Percentiles rank a stretch among this genome's conserved stretches.
phyloP scores from a whole-genome alignment of 2,888 invertebrate species.

The Busseola fusca region DNA sequence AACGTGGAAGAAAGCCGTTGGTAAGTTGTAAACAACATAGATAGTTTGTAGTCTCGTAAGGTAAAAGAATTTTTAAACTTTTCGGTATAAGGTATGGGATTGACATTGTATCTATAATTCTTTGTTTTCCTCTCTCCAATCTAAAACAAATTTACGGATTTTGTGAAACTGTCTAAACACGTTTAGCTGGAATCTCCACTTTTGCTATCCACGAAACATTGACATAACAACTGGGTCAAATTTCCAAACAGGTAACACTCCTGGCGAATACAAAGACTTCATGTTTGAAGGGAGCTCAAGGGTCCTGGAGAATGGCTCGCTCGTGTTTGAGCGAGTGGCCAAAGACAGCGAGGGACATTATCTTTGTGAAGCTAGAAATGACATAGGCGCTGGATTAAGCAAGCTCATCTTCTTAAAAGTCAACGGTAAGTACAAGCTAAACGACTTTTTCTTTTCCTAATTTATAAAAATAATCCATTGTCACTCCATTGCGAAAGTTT shows the following conservation, averaged over 20 bases:
- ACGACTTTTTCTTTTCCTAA: conserved; percentile 21
- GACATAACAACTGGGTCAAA: conserved; percentile 57
- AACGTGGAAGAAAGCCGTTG: conserved; percentile 96
- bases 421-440: conserved; percentile 91
- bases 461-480: conserved; percentile 39
- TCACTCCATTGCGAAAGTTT: conserved; percentile 14
- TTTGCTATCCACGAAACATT: conserved; percentile 59
- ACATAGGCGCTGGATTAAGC: conserved; percentile 96
- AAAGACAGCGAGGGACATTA: conserved; percentile 97
- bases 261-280: conserved; percentile 95
- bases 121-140: conserved; percentile 1
- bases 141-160: conserved; percentile 8
- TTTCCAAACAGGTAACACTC: conserved; percentile 88
- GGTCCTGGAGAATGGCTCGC: conserved; percentile 94
- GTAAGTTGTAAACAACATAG: conserved; percentile 81
- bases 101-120: not conserved
- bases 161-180: conserved; percentile 10
- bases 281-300: conserved; percentile 94
- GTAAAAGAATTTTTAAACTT: not conserved
- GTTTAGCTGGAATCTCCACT: conserved; percentile 13
- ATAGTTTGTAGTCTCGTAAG: conserved; percentile 11
- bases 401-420: conserved; percentile 97
- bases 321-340: conserved; percentile 94
- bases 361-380: conserved; percentile 97
- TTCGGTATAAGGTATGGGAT: not conserved